Conservation (phyloP, 2,888 invertebrate genomes). For the Lepidochrysops patricia region DNA sequence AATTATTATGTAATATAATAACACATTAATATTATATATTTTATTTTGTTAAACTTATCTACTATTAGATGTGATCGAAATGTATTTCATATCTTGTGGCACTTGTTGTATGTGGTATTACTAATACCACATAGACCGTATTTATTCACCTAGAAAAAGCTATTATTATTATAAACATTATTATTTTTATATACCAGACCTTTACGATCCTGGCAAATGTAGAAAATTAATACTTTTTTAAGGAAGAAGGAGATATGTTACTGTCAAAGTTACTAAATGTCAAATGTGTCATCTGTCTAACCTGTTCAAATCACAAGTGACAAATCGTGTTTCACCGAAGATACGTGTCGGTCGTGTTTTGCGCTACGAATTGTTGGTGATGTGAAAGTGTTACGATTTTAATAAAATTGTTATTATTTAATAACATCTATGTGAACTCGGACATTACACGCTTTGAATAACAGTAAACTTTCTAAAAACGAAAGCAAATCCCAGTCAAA, state of each 20-base stretch:
- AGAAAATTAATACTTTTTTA: too few species aligned
- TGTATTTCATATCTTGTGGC: too few species aligned
- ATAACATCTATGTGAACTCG: constrained; percentile 4
- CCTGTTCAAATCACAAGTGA: background rate
- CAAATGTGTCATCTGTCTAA: background rate
- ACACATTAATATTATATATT: too few species aligned
- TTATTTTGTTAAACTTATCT: too few species aligned
- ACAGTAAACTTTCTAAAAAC: background rate
- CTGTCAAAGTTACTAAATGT: background rate
- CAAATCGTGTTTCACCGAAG: background rate
- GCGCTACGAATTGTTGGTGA: constrained; percentile 8
- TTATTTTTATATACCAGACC: too few species aligned
- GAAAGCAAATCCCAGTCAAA: constrained; percentile 16
- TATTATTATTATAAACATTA: too few species aligned
- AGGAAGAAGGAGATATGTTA: background rate
- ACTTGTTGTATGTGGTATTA: too few species aligned
- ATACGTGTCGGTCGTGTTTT: constrained; percentile 5
- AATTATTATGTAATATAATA: too few species aligned
- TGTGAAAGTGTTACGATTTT: constrained; percentile 10
- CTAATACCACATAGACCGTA: too few species aligned
- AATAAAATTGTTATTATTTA: constrained; percentile 4
- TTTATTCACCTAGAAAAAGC: too few species aligned
- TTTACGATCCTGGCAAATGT: too few species aligned
- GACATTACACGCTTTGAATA: background rate
- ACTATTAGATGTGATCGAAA: too few species aligned